phyloP scores from a whole-genome alignment of 2,797 vertebrate species.

The Synaphobranchus kaupii region DNA sequence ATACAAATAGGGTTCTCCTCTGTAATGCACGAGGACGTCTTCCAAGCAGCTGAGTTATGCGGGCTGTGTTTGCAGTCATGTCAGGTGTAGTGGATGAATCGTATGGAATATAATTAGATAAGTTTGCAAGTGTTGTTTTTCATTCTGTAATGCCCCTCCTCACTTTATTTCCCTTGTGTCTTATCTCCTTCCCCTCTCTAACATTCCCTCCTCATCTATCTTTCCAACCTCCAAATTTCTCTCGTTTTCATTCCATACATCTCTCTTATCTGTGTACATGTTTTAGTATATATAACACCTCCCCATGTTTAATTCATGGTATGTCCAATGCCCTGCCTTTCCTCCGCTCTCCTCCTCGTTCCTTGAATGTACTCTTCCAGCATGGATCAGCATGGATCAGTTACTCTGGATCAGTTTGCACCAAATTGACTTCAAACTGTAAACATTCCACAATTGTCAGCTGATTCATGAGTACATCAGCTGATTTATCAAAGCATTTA shows the following conservation, averaged over 20 bases:
- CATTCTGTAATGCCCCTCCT: neutral
- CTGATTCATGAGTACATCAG: neutral
- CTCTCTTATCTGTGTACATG: neutral
- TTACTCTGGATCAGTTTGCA: too few relatives aligned
- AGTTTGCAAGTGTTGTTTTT: neutral
- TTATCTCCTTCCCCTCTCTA: neutral
- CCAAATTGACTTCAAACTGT: neutral
- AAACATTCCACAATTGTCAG: neutral
- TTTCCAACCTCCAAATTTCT: slow-evolving; percentile 1
- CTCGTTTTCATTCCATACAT: neutral
- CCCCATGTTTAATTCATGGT: slow-evolving; percentile 29
- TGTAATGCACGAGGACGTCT: neutral
- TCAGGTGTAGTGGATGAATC: neutral
- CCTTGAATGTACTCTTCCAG: neutral
- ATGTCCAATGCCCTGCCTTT: neutral
- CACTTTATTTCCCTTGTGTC: neutral
- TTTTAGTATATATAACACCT: neutral
- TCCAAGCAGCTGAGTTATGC: neutral
- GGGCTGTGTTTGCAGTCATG: neutral
- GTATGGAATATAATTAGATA: neutral
- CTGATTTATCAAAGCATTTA: neutral
- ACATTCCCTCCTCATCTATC: neutral
- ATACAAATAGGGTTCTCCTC: neutral
- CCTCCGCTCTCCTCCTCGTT: neutral
- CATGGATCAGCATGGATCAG: neutral